Conservation (phyloP, 2,888 invertebrate genomes). For the Mayetiola destructor region DNA sequence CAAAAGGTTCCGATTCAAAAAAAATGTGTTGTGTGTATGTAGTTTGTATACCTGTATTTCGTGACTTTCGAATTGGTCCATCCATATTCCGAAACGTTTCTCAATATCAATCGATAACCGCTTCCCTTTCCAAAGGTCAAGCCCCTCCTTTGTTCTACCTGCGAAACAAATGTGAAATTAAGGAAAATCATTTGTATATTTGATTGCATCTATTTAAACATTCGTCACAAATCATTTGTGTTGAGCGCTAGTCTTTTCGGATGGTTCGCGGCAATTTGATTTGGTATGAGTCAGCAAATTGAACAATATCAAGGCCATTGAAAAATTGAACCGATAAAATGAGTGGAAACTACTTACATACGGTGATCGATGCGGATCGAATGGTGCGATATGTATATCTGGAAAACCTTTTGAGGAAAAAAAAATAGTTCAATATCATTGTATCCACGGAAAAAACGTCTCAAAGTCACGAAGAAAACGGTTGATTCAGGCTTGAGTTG, state of each 20-base stretch:
- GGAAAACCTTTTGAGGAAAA: constrained; percentile 46
- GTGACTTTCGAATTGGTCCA: constrained; percentile 64
- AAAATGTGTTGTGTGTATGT: too few relatives aligned
- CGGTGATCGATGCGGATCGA: constrained; percentile 62
- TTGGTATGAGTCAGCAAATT: constrained; percentile 27
- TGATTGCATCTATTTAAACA: too few relatives aligned
- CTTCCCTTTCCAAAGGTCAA: constrained; percentile 44
- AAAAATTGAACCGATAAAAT: too few relatives aligned
- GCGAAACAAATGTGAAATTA: too few relatives aligned
- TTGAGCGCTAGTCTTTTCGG: background rate
- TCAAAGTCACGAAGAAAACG: constrained; percentile 3
- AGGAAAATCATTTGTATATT: too few relatives aligned
- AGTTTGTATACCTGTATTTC: constrained; percentile 59
- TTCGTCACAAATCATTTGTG: too few relatives aligned
- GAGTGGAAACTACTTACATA: constrained; percentile 35
- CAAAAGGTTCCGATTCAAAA: constrained; percentile 1
- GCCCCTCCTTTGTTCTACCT: constrained; percentile 41
- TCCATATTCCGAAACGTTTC: constrained; percentile 59
- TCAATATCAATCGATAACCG: constrained; percentile 55
- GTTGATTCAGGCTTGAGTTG: background rate
- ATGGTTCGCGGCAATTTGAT: constrained; percentile 2
- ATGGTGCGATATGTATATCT: constrained; percentile 54
- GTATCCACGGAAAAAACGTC: background rate
- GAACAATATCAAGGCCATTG: too few relatives aligned
- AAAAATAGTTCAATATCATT: constrained; percentile 1